Percentiles rank a stretch among this genome's conserved stretches.
Evolutionary conservation across 2,888 invertebrate genomes (phyloP).

Genomic region (Leptopilina drosophilae): DNA sequence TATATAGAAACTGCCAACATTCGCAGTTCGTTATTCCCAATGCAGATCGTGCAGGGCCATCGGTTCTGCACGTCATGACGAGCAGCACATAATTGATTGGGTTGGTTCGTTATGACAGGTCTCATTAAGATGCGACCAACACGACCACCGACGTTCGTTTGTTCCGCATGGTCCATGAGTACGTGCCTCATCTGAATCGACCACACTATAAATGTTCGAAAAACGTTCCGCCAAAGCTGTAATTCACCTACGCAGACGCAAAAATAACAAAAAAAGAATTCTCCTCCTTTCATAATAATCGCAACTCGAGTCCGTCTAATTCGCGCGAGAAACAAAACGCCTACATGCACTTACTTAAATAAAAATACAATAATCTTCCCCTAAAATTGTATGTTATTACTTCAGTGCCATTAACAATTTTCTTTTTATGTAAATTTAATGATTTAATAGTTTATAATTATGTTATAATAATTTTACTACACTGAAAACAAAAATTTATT

Average conservation of each 20-base stretch:
- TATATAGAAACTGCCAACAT: conserved; percentile 56
- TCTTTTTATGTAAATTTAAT: too few relatives aligned
- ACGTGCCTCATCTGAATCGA: conserved; percentile 49
- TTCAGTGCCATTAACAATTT: too few relatives aligned
- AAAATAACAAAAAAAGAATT: background rate
- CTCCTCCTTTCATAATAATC: background rate
- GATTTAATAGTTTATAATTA: too few relatives aligned
- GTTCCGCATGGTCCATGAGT: conserved; percentile 61
- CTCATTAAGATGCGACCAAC: conserved; percentile 73
- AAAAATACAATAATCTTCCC: too few relatives aligned
- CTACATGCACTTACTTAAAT: too few relatives aligned
- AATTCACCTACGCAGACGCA: background rate
- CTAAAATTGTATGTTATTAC: too few relatives aligned
- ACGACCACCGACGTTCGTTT: conserved; percentile 68
- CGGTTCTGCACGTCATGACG: conserved; percentile 55
- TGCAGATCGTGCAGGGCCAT: conserved; percentile 63
- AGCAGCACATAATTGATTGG: conserved; percentile 72
- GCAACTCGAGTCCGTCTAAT: too few relatives aligned
- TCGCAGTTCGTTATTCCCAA: conserved; percentile 69
- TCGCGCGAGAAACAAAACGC: too few relatives aligned
- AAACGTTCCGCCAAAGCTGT: conserved; percentile 30
- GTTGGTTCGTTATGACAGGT: conserved; percentile 74
- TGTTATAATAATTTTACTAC: too few relatives aligned
- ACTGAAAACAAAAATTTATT: too few relatives aligned
- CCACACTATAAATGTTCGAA: conserved; percentile 39